A percentile compares a stretch with the other conserved stretches of the same genome.
Evolutionary conservation across 1,140 invertebrate genomes (phyloP).

Genomic region (Popillia japonica): DNA sequence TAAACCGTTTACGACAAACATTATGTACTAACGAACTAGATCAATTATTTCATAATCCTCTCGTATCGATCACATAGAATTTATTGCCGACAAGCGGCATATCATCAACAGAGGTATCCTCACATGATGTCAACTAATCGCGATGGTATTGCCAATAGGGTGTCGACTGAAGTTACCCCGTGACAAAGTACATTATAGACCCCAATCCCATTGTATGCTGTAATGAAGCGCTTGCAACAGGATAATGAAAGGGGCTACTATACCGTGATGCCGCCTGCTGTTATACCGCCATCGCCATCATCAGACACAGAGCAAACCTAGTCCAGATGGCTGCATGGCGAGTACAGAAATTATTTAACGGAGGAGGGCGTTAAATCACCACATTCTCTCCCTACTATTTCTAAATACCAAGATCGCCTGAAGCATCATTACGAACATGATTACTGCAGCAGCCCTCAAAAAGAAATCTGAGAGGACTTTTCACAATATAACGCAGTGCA

Average conservation of each 20-base stretch:
- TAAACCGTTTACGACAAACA: too few relatives aligned
- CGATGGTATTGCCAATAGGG: neutral
- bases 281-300: neutral
- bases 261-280: neutral
- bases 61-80: neutral
- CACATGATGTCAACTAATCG: neutral
- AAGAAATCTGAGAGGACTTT: too few relatives aligned
- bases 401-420: too few relatives aligned
- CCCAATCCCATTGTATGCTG: slow-evolving; percentile 4
- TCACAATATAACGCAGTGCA: too few relatives aligned
- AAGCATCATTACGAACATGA: too few relatives aligned
- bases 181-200: slow-evolving; percentile 6
- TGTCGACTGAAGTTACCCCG: neutral
- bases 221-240: neutral
- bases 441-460: too few relatives aligned
- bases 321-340: neutral
- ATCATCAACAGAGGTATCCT: neutral
- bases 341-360: too few relatives aligned
- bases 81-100: neutral
- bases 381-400: too few relatives aligned
- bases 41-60: neutral
- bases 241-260: neutral
- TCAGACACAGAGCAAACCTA: neutral
- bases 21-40: neutral
- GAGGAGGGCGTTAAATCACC: too few relatives aligned